These are phyloP conservation scores for Neotoxoptera formosana DNA, from an alignment of 1,140 invertebrate genomes.

Conservation along the genomic window DNA sequence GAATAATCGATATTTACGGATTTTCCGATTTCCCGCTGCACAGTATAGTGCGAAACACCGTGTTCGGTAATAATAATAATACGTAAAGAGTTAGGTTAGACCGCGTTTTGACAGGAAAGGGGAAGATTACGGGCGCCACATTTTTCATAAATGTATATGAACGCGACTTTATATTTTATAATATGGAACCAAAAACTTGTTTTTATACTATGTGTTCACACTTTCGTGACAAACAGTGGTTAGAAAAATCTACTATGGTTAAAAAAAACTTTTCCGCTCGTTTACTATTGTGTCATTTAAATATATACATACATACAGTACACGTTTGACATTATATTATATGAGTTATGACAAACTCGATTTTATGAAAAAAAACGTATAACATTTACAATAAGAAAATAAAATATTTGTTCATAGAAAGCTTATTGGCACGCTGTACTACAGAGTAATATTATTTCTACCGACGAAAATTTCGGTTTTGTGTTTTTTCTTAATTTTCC, in stretches of 20 bases:
- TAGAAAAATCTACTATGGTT: background rate
- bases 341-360: background rate
- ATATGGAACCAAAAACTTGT: background rate
- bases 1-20: background rate
- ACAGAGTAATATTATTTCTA: slow-evolving; percentile 4
- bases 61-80: background rate
- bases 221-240: background rate
- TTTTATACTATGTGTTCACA: background rate
- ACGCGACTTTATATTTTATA: background rate
- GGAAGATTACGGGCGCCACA: background rate
- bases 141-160: background rate
- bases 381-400: background rate
- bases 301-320: background rate
- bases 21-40: background rate
- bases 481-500: background rate
- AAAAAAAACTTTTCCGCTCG: slow-evolving; percentile 27
- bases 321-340: background rate
- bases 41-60: background rate
- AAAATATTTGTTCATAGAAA: background rate
- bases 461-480: background rate
- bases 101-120: background rate
- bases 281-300: background rate
- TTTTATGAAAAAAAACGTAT: background rate
- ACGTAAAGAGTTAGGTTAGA: background rate
- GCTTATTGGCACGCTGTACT: background rate